Evolutionary conservation across 2,797 vertebrate species (phyloP).

Genomic region (Sebastes taczanowskii): DNA sequence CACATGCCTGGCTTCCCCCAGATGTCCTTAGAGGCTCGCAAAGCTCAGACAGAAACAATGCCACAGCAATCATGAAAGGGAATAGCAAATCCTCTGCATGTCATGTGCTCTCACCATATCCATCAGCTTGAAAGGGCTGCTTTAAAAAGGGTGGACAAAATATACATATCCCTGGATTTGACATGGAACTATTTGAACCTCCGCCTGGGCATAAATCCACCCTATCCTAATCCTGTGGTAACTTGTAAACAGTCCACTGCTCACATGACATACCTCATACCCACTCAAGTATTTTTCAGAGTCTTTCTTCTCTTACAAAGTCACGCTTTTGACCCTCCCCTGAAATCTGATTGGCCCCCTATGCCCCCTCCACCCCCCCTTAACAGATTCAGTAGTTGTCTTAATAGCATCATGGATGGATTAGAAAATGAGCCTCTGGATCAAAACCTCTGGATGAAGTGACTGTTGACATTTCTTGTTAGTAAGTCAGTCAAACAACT

Average conservation of each 20-base stretch:
- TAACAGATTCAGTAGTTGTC: not conserved
- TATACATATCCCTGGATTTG: slow-evolving; percentile 64
- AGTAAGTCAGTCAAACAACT: not conserved
- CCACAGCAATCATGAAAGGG: slow-evolving; percentile 67
- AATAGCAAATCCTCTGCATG: slow-evolving; percentile 69
- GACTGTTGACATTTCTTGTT: not conserved
- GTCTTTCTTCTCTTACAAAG: slow-evolving; percentile 17
- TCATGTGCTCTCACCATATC: slow-evolving; percentile 60
- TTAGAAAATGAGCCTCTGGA: not conserved
- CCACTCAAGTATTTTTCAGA: slow-evolving; percentile 27
- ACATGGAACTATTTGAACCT: slow-evolving; percentile 66
- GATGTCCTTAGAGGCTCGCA: slow-evolving; percentile 62
- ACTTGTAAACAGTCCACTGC: slow-evolving; percentile 69
- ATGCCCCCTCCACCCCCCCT: no score
- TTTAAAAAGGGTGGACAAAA: slow-evolving; percentile 58
- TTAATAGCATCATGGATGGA: slow-evolving; percentile 1
- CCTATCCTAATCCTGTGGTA: slow-evolving; percentile 64
- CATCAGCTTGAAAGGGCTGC: slow-evolving; percentile 60
- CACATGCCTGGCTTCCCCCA: slow-evolving; percentile 62
- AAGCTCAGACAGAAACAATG: slow-evolving; percentile 71
- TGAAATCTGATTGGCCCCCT: not conserved
- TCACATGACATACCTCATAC: slow-evolving; percentile 60
- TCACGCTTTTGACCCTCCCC: slow-evolving; percentile 4
- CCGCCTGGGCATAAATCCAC: slow-evolving; percentile 56
- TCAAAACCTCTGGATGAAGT: not conserved